phyloP scores from a whole-genome alignment of 2,113 vertebrate species.

The Ivindomyrus marchei region DNA sequence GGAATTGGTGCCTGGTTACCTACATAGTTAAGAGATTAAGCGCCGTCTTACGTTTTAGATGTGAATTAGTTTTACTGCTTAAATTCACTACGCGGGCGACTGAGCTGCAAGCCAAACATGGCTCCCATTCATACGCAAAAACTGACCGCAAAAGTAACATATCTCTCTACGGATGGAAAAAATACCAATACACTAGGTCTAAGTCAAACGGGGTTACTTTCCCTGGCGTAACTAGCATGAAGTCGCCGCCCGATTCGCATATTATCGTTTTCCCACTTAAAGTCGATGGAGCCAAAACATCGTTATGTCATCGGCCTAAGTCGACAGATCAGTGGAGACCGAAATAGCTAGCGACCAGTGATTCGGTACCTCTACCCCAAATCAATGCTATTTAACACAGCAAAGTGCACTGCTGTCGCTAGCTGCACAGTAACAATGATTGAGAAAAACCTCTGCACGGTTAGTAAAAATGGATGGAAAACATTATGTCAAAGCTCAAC shows the following conservation, averaged over 20 bases:
- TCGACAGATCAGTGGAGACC: neutral
- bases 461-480: neutral
- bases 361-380: neutral
- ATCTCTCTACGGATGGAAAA: neutral
- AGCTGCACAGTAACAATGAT: neutral
- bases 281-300: neutral
- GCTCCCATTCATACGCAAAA: slow-evolving; percentile 10
- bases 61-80: neutral
- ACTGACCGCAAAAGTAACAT: neutral
- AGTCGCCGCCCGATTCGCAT: neutral
- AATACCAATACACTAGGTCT: neutral
- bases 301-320: neutral
- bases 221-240: neutral
- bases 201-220: neutral
- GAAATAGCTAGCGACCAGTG: neutral
- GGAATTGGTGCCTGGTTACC: neutral
- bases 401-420: neutral
- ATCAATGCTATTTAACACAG: neutral
- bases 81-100: slow-evolving; percentile 10
- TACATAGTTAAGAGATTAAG: neutral
- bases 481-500: neutral
- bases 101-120: neutral
- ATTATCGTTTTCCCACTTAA: neutral
- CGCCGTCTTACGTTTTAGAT: neutral
- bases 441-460: neutral